A percentile compares a stretch with the other conserved stretches of the same genome.
Evolutionary conservation across 2,888 invertebrate genomes (phyloP).

Genomic region (Synergus umbraculus): DNA sequence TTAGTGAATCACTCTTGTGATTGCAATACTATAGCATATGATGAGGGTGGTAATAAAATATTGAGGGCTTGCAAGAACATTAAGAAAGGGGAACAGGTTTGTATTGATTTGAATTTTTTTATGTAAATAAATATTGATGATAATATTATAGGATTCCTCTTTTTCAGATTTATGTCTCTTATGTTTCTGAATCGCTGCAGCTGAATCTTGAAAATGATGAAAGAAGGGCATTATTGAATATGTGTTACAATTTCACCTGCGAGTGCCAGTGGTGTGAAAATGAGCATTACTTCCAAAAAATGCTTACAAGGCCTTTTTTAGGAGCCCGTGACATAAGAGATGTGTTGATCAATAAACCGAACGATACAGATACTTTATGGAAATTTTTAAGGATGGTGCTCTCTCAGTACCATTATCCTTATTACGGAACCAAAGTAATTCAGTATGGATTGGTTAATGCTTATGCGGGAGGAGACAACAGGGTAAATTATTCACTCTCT

Average conservation of each 20-base stretch:
- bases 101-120: too few species aligned
- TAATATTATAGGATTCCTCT: too few species aligned
- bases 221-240: not conserved
- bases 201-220: not conserved
- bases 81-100: conserved; percentile 41
- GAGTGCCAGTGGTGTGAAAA: not conserved
- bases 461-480: too few species aligned
- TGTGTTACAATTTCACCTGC: not conserved
- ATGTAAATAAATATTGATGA: too few species aligned
- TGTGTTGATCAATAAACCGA: not conserved
- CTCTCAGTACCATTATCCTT: not conserved
- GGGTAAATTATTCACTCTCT: not conserved
- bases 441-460: not conserved
- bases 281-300: too few species aligned
- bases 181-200: too few species aligned
- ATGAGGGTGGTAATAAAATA: too few species aligned
- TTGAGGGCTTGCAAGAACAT: too few species aligned
- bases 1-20: conserved; percentile 31
- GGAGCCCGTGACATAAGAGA: too few species aligned
- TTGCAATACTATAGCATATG: too few species aligned
- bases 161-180: too few species aligned
- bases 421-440: not conserved
- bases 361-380: conserved; percentile 10
- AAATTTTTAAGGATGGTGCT: not conserved
- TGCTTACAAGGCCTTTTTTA: too few species aligned